phyloP scores from a whole-genome alignment of 2,888 invertebrate species.

The Drosophila subsilvestris region DNA sequence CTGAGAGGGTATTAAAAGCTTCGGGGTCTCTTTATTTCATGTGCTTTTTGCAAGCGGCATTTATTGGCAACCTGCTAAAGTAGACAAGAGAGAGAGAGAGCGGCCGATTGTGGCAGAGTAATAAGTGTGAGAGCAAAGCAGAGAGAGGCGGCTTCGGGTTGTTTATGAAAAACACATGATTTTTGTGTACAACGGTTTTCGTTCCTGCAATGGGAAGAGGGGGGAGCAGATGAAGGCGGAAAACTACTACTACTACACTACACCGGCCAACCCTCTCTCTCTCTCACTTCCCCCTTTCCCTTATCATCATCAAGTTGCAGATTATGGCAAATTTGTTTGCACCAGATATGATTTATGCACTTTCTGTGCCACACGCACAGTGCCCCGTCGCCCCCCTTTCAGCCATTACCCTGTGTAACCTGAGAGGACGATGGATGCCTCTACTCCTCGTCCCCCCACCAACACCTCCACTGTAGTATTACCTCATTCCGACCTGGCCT shows the following conservation, averaged over 20 bases:
- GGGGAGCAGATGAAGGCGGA: not conserved
- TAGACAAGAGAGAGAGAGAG: conserved; percentile 37
- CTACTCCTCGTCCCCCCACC: not conserved
- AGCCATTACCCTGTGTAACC: not conserved
- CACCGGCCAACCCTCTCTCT: conserved; percentile 5
- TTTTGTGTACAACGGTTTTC: conserved; percentile 51
- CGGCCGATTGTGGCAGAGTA: not conserved
- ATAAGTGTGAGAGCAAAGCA: not conserved
- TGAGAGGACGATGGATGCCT: not conserved
- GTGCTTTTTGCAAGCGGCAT: conserved; percentile 63
- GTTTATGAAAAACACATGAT: conserved; percentile 80
- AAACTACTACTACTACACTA: conserved; percentile 21
- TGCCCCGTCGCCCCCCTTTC: conserved; percentile 32
- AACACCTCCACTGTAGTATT: conserved; percentile 22
- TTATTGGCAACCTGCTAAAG: conserved; percentile 69
- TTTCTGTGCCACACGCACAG: conserved; percentile 9
- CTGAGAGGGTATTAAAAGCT: conserved; percentile 27
- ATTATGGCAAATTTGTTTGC: conserved; percentile 1
- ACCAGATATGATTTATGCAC: conserved; percentile 1
- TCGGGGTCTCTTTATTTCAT: conserved; percentile 40
- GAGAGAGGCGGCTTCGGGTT: conserved; percentile 29
- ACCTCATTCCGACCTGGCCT: conserved; percentile 42
- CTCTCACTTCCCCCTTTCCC: not conserved
- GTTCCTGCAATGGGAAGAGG: conserved; percentile 21
- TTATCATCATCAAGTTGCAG: not conserved